These are phyloP conservation scores for Daphoenositta chrysoptera DNA, from an alignment of 2,113 vertebrate species.

Conservation along the genomic window DNA sequence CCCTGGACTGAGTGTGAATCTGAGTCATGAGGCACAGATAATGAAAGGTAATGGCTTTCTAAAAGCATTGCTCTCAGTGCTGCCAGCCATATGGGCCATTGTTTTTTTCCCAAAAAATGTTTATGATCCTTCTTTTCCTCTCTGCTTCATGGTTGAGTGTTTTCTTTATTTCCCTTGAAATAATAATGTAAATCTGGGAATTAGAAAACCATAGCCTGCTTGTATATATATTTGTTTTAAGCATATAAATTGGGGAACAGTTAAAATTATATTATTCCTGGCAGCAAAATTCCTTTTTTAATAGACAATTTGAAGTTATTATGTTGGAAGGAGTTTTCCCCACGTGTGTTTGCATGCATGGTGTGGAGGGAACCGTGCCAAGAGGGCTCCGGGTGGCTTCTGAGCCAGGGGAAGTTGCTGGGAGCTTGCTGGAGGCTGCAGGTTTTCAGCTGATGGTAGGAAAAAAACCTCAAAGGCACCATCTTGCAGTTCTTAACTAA, in stretches of 20 bases:
- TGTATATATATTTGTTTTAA: neutral
- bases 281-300: neutral
- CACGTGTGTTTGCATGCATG: neutral
- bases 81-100: neutral
- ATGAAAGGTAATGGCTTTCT: neutral
- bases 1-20: accelerated
- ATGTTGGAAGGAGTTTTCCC: neutral
- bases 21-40: neutral
- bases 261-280: slow-evolving; percentile 26
- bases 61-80: neutral
- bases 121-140: neutral
- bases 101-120: neutral
- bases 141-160: neutral
- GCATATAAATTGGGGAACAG: neutral
- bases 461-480: neutral
- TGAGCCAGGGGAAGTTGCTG: neutral
- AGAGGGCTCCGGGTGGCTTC: neutral
- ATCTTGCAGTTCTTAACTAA: neutral
- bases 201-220: neutral
- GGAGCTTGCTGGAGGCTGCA: neutral
- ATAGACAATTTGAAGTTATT: neutral
- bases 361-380: neutral
- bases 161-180: slow-evolving; percentile 42
- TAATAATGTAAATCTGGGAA: neutral
- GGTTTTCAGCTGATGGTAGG: neutral